These are phyloP conservation scores for Drosophila ficusphila DNA, from an alignment of 1,140 invertebrate genomes.

Conservation along the genomic window DNA sequence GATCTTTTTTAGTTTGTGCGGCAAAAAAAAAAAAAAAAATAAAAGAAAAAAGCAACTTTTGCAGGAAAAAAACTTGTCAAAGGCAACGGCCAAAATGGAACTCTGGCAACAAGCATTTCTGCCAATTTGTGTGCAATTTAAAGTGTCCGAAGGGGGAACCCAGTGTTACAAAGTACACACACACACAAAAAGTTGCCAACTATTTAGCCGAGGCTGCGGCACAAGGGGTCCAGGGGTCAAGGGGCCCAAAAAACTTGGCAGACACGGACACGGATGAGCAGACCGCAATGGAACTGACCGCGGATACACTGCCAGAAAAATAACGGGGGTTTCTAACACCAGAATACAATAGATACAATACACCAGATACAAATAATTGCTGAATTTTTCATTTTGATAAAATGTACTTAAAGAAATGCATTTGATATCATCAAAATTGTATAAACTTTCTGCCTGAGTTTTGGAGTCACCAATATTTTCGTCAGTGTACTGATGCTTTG, in stretches of 20 bases:
- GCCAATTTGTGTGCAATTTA: slow-evolving; percentile 80
- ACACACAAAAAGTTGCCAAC: slow-evolving; percentile 68
- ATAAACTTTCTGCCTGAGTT: neutral
- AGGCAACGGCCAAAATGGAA: slow-evolving; percentile 44
- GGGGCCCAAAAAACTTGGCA: slow-evolving; percentile 62
- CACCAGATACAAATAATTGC: too few species aligned
- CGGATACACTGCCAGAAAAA: slow-evolving; percentile 7
- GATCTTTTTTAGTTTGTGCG: slow-evolving; percentile 39
- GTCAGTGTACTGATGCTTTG: slow-evolving; percentile 3
- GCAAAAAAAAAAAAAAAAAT: slow-evolving; percentile 47
- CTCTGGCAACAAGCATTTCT: slow-evolving; percentile 47
- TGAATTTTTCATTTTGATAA: too few species aligned
- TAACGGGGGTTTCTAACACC: neutral
- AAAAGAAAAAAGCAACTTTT: slow-evolving; percentile 42
- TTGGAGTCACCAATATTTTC: neutral
- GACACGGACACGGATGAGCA: slow-evolving; percentile 65
- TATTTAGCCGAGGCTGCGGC: slow-evolving; percentile 61
- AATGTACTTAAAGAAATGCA: too few species aligned
- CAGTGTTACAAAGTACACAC: neutral
- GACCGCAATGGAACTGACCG: slow-evolving; percentile 66
- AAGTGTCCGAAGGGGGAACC: slow-evolving; percentile 25
- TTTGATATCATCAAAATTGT: too few species aligned
- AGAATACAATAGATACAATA: too few species aligned
- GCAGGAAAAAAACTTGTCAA: slow-evolving; percentile 58
- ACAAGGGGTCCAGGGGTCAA: neutral